A percentile compares a stretch with the other conserved stretches of the same genome.
Evolutionary conservation across 2,113 vertebrate species (phyloP).

Genomic region (Myodes glareolus): DNA sequence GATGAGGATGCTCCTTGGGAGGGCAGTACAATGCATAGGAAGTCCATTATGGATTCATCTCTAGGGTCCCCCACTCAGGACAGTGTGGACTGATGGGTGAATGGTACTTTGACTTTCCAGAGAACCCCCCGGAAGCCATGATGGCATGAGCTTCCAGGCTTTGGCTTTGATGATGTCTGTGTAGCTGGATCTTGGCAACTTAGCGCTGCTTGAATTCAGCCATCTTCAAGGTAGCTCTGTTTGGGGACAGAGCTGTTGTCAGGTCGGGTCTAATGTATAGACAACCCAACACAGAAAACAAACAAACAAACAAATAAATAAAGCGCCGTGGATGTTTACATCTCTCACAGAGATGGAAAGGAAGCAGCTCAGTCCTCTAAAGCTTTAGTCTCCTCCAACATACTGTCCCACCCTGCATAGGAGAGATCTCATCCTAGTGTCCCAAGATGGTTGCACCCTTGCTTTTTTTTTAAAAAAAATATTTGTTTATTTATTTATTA

Average conservation of each 20-base stretch:
- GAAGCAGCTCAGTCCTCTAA: not conserved
- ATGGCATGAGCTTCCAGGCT: too few species aligned
- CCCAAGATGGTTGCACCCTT: not conserved
- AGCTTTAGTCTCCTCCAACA: not conserved
- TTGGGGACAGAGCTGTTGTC: not conserved
- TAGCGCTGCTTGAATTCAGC: not conserved
- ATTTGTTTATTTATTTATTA: too few species aligned
- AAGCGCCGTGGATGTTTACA: not conserved
- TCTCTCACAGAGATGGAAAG: not conserved
- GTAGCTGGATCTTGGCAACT: not conserved
- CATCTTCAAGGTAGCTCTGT: not conserved
- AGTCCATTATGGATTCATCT: too few species aligned
- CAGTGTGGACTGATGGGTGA: not conserved
- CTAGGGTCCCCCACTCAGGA: not conserved
- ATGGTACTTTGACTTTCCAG: not conserved
- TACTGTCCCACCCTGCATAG: not conserved
- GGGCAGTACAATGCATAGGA: not conserved
- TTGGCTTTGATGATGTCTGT: too few species aligned
- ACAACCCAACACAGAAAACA: not conserved
- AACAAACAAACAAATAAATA: not conserved
- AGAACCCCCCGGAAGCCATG: not conserved
- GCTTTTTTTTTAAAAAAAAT: too few species aligned
- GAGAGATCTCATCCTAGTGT: not conserved
- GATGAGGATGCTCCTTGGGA: rapidly evolving
- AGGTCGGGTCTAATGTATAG: not conserved